Percentiles rank a stretch among this genome's conserved stretches.
phyloP scores from a whole-genome alignment of 1,140 invertebrate species.

The Hyposmocoma kahamanoa region DNA sequence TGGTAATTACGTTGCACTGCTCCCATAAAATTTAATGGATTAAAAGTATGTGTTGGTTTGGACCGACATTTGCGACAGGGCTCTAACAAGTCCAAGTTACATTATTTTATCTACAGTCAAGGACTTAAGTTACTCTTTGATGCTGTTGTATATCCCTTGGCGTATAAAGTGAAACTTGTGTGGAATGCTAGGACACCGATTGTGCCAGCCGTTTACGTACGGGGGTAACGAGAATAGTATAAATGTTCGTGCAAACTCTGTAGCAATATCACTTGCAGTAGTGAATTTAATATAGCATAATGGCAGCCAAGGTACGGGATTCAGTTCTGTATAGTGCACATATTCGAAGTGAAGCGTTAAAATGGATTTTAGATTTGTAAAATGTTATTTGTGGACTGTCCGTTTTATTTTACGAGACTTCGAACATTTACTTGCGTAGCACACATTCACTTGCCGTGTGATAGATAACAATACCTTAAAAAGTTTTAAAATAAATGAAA shows the following conservation, averaged over 20 bases:
- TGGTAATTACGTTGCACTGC: slow-evolving; percentile 17
- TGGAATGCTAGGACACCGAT: not conserved
- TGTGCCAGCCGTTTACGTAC: too few relatives aligned
- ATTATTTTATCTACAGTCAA: not conserved
- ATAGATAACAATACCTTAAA: too few relatives aligned
- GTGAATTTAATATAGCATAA: slow-evolving; percentile 60
- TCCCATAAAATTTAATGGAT: slow-evolving; percentile 3
- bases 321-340: too few relatives aligned
- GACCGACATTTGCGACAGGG: slow-evolving; percentile 6
- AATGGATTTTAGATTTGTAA: too few relatives aligned
- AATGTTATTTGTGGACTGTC: too few relatives aligned
- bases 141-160: not conserved
- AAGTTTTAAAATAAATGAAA: too few relatives aligned
- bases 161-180: not conserved
- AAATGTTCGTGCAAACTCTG: slow-evolving; percentile 44
- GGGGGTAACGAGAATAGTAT: slow-evolving; percentile 58
- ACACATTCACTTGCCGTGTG: too few relatives aligned
- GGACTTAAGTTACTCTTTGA: not conserved
- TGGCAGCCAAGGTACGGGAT: slow-evolving; percentile 60
- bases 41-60: slow-evolving; percentile 1
- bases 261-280: slow-evolving; percentile 56
- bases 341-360: too few relatives aligned
- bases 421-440: too few relatives aligned
- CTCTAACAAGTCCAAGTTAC: not conserved
- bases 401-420: too few relatives aligned